A percentile compares a stretch with the other conserved stretches of the same genome.
phyloP scores from a whole-genome alignment of 2,797 vertebrate species.

The Varecia variegata region DNA sequence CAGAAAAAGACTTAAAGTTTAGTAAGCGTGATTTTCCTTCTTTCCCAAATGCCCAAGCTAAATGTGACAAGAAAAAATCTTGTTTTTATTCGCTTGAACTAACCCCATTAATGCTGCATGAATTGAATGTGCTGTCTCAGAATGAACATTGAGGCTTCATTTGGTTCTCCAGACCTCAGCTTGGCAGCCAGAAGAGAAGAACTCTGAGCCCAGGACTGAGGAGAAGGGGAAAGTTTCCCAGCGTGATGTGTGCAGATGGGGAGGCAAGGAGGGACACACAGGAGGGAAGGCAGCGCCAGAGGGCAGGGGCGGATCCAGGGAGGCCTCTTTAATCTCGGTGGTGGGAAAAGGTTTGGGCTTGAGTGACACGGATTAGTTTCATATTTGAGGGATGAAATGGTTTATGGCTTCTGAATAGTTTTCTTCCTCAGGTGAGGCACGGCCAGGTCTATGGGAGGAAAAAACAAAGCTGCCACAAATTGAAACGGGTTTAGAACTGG shows the following conservation, averaged over 20 bases:
- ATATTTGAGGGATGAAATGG: slow-evolving; percentile 72
- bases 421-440: slow-evolving; percentile 43
- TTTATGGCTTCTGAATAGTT: slow-evolving; percentile 57
- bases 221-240: slow-evolving; percentile 54
- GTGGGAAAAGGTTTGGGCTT: slow-evolving; percentile 74
- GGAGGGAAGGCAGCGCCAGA: slow-evolving; percentile 61
- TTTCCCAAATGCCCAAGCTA: background rate
- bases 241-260: slow-evolving; percentile 54
- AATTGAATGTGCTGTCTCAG: background rate
- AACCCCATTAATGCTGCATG: background rate
- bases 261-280: slow-evolving; percentile 68
- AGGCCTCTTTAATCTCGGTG: slow-evolving; percentile 74
- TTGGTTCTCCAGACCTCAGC: background rate
- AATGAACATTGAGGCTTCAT: background rate
- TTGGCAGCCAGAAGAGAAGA: background rate
- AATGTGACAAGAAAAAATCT: slow-evolving; percentile 5
- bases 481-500: background rate
- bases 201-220: background rate
- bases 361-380: slow-evolving; percentile 76
- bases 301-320: slow-evolving; percentile 63
- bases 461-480: background rate
- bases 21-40: background rate
- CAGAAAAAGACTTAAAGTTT: background rate
- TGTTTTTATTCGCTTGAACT: slow-evolving; percentile 24
- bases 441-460: background rate